Conservation (phyloP, 1,140 invertebrate species). For the Zaprionus nigranus region DNA sequence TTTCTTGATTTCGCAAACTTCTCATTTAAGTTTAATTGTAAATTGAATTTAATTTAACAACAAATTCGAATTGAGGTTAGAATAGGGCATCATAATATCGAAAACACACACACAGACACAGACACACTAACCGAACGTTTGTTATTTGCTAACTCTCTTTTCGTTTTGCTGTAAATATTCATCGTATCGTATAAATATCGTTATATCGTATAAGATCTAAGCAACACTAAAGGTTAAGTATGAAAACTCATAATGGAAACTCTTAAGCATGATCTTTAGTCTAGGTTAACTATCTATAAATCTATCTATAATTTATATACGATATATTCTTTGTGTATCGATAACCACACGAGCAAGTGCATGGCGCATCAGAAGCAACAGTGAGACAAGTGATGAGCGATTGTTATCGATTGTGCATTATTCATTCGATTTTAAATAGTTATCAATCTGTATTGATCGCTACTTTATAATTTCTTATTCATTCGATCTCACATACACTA, state of each 20-base stretch:
- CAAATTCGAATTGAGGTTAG: conserved; percentile 11
- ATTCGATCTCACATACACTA: background rate
- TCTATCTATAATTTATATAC: background rate
- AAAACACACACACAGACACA: background rate
- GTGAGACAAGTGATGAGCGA: background rate
- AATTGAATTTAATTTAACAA: conserved; percentile 25
- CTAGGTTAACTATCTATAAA: conserved; percentile 11
- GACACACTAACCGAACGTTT: background rate
- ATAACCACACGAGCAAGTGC: background rate
- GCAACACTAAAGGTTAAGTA: conserved; percentile 48
- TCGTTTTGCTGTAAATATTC: conserved; percentile 28
- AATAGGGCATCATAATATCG: conserved; percentile 6
- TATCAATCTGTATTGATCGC: background rate
- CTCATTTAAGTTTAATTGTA: conserved; percentile 41
- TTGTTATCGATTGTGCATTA: background rate
- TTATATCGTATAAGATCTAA: conserved; percentile 19
- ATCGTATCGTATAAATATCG: conserved; percentile 16
- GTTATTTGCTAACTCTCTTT: conserved; percentile 5
- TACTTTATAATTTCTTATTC: background rate
- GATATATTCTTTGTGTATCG: conserved; percentile 4
- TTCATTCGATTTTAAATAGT: background rate
- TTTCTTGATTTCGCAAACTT: conserved; percentile 26
- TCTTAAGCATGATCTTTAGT: conserved; percentile 29
- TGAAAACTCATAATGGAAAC: conserved; percentile 6
- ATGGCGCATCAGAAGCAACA: background rate